Evolutionary conservation across 2,797 vertebrate species (phyloP).

Genomic region (Melopsittacus undulatus): DNA sequence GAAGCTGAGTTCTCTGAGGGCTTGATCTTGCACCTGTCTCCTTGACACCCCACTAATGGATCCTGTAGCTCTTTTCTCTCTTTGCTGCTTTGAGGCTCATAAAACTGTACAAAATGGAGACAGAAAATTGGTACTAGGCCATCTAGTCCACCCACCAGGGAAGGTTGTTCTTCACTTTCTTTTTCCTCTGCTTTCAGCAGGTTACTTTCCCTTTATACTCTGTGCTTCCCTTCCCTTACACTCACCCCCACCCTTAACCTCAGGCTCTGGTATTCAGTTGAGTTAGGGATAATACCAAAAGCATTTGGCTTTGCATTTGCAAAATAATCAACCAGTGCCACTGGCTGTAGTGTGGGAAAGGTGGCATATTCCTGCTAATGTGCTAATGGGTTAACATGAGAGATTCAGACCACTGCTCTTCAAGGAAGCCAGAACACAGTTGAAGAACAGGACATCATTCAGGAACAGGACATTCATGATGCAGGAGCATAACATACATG

Average conservation of each 20-base stretch:
- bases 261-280: neutral
- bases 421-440: neutral
- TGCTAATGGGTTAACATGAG: neutral
- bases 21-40: neutral
- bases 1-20: neutral
- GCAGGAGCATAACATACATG: neutral
- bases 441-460: neutral
- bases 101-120: neutral
- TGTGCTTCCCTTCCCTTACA: neutral
- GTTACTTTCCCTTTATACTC: neutral
- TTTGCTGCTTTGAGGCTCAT: neutral
- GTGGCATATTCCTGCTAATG: neutral
- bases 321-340: neutral
- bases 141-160: neutral
- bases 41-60: accelerated
- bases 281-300: neutral
- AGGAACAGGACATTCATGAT: neutral
- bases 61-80: neutral
- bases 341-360: neutral
- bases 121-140: neutral
- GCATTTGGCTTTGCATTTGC: neutral
- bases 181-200: neutral
- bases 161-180: neutral
- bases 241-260: neutral
- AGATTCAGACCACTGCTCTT: neutral